Evolutionary conservation across 1,140 invertebrate genomes (phyloP), one percentile per base, ranked within the genome.

Genomic region (Neodiprion virginianus): DNA sequence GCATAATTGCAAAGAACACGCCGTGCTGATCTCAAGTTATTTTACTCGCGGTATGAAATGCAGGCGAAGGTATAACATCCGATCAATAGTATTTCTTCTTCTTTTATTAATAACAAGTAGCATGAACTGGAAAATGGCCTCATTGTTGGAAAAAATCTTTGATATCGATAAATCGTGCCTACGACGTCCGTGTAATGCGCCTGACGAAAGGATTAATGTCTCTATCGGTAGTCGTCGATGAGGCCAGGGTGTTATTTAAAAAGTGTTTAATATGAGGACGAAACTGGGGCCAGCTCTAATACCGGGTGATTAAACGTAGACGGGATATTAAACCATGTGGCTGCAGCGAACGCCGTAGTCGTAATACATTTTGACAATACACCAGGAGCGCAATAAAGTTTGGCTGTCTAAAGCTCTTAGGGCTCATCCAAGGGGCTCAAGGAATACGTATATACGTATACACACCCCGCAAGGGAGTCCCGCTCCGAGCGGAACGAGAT

Each of bases 321-420:
- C 85, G 83, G 84, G 85, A 86, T 86, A 86, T 86, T 86, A 86
- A 86, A 86, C 80, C 80, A 79, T 78, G 83, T 75, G 11, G 23
- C 70, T 8, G 8, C 17, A 12, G 79, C 78, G 79, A 80, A 81
- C 77, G 81, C 75, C 74, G 72, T 69, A 75, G 72, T 69, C 79
- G 75, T 84, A 84, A 84, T 80, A 81, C 83, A 85, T 85, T 86
- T 85, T 83, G 83, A 86, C 85, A 86, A 86, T 86, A 81, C 84
- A 83, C 81, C 81, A 79, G 76, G 75, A 47, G 72, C 79, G 78
- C 81, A 78, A 85, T 84, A 85, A 86, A 85, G 80, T 82, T 81
- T 82, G 81, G 80, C 82, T 83, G 82, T 86, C 84, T 84, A 85
- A 79, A 81, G 84, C 81, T 85, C 79, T 74, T 81, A 71, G 69